These are phyloP conservation scores for Fringilla coelebs DNA, from an alignment of 2,797 vertebrate species.

Conservation along the genomic window DNA sequence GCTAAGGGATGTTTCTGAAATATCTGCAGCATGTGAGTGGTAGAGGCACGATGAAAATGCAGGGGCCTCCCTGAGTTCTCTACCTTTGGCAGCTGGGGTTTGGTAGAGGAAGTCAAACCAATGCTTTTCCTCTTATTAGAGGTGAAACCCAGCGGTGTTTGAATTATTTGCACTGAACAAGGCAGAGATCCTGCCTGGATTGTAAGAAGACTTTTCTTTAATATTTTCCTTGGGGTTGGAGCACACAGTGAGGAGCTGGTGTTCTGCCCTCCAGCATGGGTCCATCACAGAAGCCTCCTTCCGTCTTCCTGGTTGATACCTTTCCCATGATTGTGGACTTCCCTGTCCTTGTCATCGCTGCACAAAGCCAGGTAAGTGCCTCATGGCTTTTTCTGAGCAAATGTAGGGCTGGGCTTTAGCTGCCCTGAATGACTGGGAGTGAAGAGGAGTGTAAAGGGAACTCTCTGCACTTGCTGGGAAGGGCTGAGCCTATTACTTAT, in stretches of 20 bases:
- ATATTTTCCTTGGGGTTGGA: not conserved
- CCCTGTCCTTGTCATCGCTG: rapidly evolving
- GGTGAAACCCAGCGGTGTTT: not conserved
- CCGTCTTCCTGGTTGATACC: rapidly evolving
- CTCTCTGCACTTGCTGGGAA: not conserved
- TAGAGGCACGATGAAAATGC: not conserved
- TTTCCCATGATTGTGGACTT: rapidly evolving
- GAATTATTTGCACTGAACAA: not conserved
- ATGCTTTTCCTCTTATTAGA: not conserved
- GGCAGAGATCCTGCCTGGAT: not conserved
- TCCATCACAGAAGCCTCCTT: not conserved
- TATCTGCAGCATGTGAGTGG: rapidly evolving
- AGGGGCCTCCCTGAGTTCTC: not conserved
- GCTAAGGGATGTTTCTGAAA: not conserved
- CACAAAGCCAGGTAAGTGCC: not conserved
- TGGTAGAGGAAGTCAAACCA: not conserved
- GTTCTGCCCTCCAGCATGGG: not conserved
- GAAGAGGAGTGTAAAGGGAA: not conserved
- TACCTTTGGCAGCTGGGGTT: not conserved
- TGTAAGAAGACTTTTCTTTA: not conserved
- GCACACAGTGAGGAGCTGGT: not conserved
- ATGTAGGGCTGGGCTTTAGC: not conserved
- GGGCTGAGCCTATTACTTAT: not conserved
- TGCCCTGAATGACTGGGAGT: not conserved
- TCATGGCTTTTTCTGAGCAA: not conserved